These are phyloP conservation scores for Parascotia fuliginaria DNA, from an alignment of 2,888 invertebrate genomes.

Conservation along the genomic window DNA sequence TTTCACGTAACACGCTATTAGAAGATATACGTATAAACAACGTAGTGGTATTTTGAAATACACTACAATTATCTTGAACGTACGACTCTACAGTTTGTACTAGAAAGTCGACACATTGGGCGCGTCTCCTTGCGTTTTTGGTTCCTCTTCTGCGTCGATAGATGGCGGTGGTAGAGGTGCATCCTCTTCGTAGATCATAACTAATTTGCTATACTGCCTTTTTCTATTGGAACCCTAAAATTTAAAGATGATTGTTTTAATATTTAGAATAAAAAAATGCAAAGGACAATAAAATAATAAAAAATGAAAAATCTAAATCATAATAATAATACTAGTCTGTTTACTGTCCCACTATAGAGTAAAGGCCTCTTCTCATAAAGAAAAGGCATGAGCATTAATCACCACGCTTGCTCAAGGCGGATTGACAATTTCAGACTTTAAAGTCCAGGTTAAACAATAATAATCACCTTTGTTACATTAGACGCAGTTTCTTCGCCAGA, in stretches of 20 bases:
- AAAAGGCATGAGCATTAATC: no score
- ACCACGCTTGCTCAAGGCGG: no score
- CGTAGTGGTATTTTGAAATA: no score
- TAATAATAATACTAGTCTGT: no score
- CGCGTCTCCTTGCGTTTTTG: background rate
- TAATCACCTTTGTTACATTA: slow-evolving; percentile 27
- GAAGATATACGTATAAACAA: no score
- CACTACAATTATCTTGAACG: no score
- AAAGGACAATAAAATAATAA: background rate
- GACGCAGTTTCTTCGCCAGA: slow-evolving; percentile 67
- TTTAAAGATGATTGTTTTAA: no score
- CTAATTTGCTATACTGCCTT: slow-evolving; percentile 83
- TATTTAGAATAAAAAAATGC: no score
- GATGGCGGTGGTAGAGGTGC: slow-evolving; percentile 86
- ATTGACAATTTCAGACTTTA: background rate
- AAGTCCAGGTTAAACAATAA: background rate
- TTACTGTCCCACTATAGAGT: no score
- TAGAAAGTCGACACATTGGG: background rate
- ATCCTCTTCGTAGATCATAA: slow-evolving; percentile 90
- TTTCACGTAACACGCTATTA: no score
- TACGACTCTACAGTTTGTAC: no score
- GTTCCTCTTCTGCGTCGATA: background rate
- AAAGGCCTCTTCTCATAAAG: no score
- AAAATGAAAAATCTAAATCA: background rate
- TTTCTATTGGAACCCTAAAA: slow-evolving; percentile 52